Evolutionary conservation across 2,888 invertebrate genomes (phyloP).

Genomic region (Leptinotarsa tumamoca): DNA sequence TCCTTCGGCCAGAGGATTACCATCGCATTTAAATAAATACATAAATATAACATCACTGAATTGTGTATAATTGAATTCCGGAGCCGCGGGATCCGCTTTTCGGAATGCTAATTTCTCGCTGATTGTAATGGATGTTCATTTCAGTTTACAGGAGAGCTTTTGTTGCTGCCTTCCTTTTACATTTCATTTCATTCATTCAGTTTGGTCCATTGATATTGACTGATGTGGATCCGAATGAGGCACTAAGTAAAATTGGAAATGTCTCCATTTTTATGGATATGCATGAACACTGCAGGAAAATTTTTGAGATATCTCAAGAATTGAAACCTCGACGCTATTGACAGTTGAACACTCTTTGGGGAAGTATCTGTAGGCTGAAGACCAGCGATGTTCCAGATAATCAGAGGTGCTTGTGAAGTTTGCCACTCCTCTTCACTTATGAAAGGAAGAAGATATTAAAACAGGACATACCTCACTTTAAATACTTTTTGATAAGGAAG

Average conservation of each 20-base stretch:
- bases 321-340: too few species aligned
- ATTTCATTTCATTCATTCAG: slow-evolving; percentile 54
- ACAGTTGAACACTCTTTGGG: too few species aligned
- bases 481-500: too few species aligned
- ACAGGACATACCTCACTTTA: too few species aligned
- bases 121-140: slow-evolving; percentile 66
- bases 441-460: neutral
- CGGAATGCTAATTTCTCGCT: slow-evolving; percentile 65
- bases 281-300: neutral
- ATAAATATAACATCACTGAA: slow-evolving; percentile 68
- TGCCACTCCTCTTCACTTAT: fast-evolving
- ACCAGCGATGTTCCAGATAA: too few species aligned
- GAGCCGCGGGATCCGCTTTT: slow-evolving; percentile 64
- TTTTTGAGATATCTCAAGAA: too few species aligned
- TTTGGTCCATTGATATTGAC: slow-evolving; percentile 46
- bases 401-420: too few species aligned
- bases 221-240: slow-evolving; percentile 34
- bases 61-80: slow-evolving; percentile 68
- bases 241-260: slow-evolving; percentile 18
- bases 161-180: slow-evolving; percentile 55
- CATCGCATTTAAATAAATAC: slow-evolving; percentile 69
- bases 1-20: slow-evolving; percentile 65
- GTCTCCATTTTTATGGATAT: neutral
- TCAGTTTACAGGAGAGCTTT: slow-evolving; percentile 60
- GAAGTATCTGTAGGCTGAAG: too few species aligned